Evolutionary conservation across 2,888 invertebrate genomes (phyloP), one percentile per base, ranked within the genome.

Genomic region (Operophtera brumata): DNA sequence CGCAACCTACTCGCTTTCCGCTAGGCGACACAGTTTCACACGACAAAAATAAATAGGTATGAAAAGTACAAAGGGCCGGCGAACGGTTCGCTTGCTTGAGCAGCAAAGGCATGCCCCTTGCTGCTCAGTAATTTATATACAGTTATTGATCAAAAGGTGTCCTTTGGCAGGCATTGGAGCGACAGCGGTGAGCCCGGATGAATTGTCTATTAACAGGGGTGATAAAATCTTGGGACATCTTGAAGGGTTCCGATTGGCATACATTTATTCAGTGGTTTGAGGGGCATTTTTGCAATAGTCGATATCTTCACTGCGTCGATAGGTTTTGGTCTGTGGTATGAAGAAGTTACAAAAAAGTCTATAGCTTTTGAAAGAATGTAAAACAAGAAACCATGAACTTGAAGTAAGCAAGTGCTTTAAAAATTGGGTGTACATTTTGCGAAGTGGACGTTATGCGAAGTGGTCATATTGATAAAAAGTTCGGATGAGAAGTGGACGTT

Each of bases 81-180:
- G 70, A 73, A 77, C 77, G 68, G 75, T 80, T 77, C 80, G 85
- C 77, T 82, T 80, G 74, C 73, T 79, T 73, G 80, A 86, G 80
- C 89, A 84, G 75, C 73, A 81, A 86, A 83, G 86, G 83, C 89
- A 90, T 89, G 89, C 43, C 34, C 20, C 43, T 42, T 30, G 10
- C 40, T 55, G 55, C 81, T 84, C 70, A 69, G 83, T 86, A 88
- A 89, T 88, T 89, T 88, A 86, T 88, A 84, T 89, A 90, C 88
- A 89, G 84, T 87, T 89, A 88, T 88, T 90, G 90, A 90, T 90
- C 90, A 90, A 90, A 90, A 86, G 90, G 84, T 82, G 80, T 84
- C 89, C 88, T 88, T 90, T 89, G 81, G 83, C 70, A 83, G 71
- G 77, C 89, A 88, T 73, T 79, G 80, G 80, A 77, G 82, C 88